Base-by-base conservation (phyloP, 2,888 invertebrate species). In the Hirudinaria manillensis region DNA sequence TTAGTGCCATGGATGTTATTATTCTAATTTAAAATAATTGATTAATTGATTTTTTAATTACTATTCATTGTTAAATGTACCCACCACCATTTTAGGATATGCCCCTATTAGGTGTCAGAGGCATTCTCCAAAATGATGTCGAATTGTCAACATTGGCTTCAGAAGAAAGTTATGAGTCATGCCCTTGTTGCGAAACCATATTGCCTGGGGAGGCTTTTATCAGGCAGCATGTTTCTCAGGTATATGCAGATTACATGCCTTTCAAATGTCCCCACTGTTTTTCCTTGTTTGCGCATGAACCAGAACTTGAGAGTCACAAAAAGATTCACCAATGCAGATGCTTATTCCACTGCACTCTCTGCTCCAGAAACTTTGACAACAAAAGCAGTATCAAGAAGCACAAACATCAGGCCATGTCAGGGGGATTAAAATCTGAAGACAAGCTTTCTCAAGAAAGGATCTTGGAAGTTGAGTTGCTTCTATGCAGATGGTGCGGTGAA, bases 301-400 rank as follows among this genome's bases (percentile, higher is more conserved):
- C 61, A 29, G 61, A 61, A 61, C 61, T 61, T 24, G 61, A 27
- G 61, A 24, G 29, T 2, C 61, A 61, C 29, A 6, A 61, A 19
- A 61, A 61, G 61, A 61, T 61, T 27, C 61, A 61, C 29, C 61
- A 27, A 61, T 61, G 61, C 29, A 24, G 29, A 27, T n/a, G 61
- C 29, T 29, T 61, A 24, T 61, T 27, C n/a, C 61, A 61, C 24
- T 61, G 61, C 29, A 61, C 61, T 10, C 10, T 24, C 24, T 61
- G 61, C 61, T 19, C 19, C n/a, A 19, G 29, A 10, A 61, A 61
- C 10, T 61, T 61, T 61, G 24, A 61, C 7, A 27, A 16, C 3
- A 24, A 21, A 2, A 19, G 29, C 29, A 29, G 24, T n/a, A n/a
- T 61, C 13, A 61, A 61, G 24, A 7, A 19, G 13, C 61, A 61